Conservation (phyloP, 2,888 invertebrate species). For the Temnothorax ravouxi region DNA sequence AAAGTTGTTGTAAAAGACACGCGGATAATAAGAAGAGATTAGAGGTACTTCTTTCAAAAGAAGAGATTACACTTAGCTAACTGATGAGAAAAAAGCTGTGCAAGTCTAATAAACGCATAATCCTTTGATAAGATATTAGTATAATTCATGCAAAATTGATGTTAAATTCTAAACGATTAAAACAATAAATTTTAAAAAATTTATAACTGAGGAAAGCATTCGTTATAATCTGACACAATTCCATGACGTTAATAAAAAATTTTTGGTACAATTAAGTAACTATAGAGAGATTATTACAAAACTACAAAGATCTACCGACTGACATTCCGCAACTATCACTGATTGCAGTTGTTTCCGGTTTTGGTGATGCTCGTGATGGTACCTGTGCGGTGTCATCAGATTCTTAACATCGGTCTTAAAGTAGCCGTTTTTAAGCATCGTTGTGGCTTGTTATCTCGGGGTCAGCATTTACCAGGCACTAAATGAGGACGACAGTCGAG, state of each 20-base stretch:
- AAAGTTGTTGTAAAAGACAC: background rate
- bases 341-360: conserved; percentile 91
- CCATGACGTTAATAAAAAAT: background rate
- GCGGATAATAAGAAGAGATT: background rate
- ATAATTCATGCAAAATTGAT: background rate
- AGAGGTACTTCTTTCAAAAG: background rate
- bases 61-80: background rate
- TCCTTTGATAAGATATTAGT: background rate
- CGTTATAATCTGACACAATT: background rate
- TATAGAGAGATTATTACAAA: background rate
- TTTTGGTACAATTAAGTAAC: background rate
- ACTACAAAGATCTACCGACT: background rate
- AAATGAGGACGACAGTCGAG: conserved; percentile 79
- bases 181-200: background rate
- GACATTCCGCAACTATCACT: background rate
- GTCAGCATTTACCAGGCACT: conserved; percentile 83
- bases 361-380: conserved; percentile 95
- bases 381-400: conserved; percentile 96
- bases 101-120: background rate
- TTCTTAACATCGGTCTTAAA: conserved; percentile 93
- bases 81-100: background rate
- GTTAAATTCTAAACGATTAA: background rate
- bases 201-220: background rate
- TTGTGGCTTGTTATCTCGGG: conserved; percentile 87
- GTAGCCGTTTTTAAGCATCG: conserved; percentile 89